Conservation (phyloP, 2,113 vertebrate genomes). For the Eptatretus burgeri region DNA sequence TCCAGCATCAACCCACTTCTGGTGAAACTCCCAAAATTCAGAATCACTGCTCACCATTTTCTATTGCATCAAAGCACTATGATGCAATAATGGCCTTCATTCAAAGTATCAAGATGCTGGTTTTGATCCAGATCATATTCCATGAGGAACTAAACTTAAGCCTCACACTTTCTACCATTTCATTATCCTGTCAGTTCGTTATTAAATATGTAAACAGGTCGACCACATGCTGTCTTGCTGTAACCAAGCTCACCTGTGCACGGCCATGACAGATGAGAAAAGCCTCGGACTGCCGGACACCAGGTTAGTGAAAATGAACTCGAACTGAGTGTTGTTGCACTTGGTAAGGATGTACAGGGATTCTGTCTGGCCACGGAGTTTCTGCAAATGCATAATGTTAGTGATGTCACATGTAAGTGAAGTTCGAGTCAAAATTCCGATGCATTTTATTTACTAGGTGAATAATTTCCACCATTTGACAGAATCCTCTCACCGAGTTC, state of each 20-base stretch:
- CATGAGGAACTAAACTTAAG: too few species aligned
- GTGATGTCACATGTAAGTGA: background rate
- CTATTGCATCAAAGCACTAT: too few species aligned
- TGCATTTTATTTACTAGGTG: background rate
- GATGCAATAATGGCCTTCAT: too few species aligned
- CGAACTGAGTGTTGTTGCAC: constrained; percentile 76
- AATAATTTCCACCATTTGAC: background rate
- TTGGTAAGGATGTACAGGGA: constrained; percentile 92
- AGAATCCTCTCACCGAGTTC: constrained; percentile 45
- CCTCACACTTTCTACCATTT: too few species aligned
- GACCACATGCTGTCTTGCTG: too few species aligned
- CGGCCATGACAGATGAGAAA: constrained; percentile 91
- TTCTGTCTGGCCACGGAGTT: constrained; percentile 85
- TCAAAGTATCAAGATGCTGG: too few species aligned
- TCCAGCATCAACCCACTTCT: too few species aligned
- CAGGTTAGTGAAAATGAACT: constrained; percentile 94
- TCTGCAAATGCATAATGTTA: constrained; percentile 20
- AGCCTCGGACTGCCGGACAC: constrained; percentile 76
- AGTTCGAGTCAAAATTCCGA: constrained; percentile 2
- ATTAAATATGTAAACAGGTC: too few species aligned
- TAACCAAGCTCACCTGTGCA: constrained; percentile 42
- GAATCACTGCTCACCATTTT: too few species aligned
- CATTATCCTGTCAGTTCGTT: too few species aligned
- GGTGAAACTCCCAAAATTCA: too few species aligned
- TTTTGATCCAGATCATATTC: too few species aligned